Conservation (phyloP, 2,797 vertebrate species). For the Darevskia nairensis region DNA sequence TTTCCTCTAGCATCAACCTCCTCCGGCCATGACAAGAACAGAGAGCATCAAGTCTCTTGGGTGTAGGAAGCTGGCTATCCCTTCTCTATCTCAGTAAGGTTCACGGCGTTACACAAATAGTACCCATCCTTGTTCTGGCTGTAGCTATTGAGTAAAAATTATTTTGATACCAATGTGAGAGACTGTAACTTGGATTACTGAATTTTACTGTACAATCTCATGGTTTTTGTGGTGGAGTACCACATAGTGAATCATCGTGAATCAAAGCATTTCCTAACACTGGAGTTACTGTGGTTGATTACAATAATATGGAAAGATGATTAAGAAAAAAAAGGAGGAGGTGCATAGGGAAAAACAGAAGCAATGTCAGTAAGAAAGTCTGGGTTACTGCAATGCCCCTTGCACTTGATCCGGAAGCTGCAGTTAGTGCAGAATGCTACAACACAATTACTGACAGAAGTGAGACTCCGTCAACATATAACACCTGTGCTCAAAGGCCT, state of each 20-base stretch:
- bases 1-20: neutral
- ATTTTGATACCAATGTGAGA: neutral
- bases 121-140: neutral
- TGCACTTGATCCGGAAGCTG: too few relatives aligned
- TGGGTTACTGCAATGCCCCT: too few relatives aligned
- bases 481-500: too few relatives aligned
- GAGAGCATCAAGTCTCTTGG: neutral
- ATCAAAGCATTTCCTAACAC: neutral
- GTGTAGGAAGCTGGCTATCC: neutral
- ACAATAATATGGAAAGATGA: neutral
- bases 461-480: too few relatives aligned
- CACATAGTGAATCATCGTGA: neutral
- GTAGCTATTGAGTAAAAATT: too few relatives aligned
- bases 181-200: neutral
- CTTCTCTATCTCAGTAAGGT: neutral
- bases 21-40: too few relatives aligned
- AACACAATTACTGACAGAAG: too few relatives aligned
- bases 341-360: too few relatives aligned
- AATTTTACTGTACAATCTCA: neutral
- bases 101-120: neutral
- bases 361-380: too few relatives aligned
- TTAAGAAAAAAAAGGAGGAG: too few relatives aligned
- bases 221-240: neutral
- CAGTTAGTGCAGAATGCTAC: too few relatives aligned
- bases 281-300: neutral